Evolutionary conservation across 2,888 invertebrate genomes (phyloP).

Genomic region (Caenorhabditis sp.): DNA sequence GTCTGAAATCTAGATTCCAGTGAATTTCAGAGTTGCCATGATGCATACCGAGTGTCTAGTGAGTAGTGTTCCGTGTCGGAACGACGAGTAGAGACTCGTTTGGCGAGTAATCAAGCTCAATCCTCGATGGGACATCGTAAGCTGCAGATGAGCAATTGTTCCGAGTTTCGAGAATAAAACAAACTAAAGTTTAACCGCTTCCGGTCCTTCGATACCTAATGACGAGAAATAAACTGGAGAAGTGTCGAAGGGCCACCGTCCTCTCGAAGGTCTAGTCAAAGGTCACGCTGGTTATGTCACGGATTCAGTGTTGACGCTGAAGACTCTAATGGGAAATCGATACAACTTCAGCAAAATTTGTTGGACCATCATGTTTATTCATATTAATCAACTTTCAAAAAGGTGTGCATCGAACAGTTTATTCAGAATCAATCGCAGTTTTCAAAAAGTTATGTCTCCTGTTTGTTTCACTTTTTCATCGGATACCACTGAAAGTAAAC

Average conservation of each 20-base stretch:
- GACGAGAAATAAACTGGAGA: neutral
- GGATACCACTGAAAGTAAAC: neutral
- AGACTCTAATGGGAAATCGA: no score
- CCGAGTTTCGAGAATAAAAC: neutral
- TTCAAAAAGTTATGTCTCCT: no score
- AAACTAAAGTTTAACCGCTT: neutral
- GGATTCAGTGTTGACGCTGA: no score
- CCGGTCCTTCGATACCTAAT: neutral
- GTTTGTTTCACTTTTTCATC: neutral
- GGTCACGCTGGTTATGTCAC: neutral
- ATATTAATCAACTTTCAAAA: no score
- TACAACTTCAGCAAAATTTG: no score
- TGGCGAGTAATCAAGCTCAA: slow-evolving; percentile 52
- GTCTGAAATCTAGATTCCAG: slow-evolving; percentile 14
- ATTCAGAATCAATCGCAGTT: no score
- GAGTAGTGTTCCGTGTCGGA: slow-evolving; percentile 29
- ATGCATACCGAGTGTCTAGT: slow-evolving; percentile 21
- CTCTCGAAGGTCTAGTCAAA: no score
- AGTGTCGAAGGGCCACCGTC: no score
- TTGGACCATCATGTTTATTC: no score
- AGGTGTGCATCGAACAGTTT: no score
- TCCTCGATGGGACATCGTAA: slow-evolving; percentile 47
- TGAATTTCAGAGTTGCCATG: neutral
- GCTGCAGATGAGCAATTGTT: neutral
- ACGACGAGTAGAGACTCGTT: slow-evolving; percentile 30